Base-by-base conservation (phyloP, 2,888 invertebrate species). In the Quadroppia sp. region DNA sequence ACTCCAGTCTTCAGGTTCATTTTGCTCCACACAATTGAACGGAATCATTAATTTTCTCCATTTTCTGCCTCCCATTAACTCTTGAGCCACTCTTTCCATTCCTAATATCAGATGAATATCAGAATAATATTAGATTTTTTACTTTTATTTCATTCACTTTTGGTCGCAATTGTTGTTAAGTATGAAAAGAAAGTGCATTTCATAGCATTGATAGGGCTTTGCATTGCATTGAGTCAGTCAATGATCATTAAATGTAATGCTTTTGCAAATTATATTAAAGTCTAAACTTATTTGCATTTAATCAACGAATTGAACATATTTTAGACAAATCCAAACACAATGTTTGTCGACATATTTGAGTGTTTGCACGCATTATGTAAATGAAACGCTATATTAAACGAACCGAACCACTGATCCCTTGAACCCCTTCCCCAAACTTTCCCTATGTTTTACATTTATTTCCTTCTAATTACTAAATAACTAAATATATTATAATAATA, bases 61-160 rank as follows among this genome's bases (percentile, higher is more conserved):
- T 75, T 76, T 77, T 74, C 77, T 75, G 72, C 75, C 73, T 74
- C 79, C 79, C 76, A 79, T 77, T 42, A 79, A 69, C 74, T 79
- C 79, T 76, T 79, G 78, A 28, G 79, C 79, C 42, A 79, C 76
- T 50, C 79, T 76, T 75, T 79, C 79, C 75, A 79, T 77, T 72
- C 79, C 79, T 79, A 50, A 28, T 73, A 71, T 20, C 17, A 45
- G 69, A 64, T 50, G n/a, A 71, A 17, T 48, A 71, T 32, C 32
- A 59, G 48, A 72, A 20, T 11, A 40, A 72, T 45, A 72, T 25
- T 69, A 23, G 42, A 17, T 71, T 50, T 25, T 40, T 13, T 20
- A 45, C n/a, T 64, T 50, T 45, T 30, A 25, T 28, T 48, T n/a
- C 48, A 70, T 15, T 71, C 13, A 64, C 30, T 64, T 7, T 23